Evolutionary conservation across 2,113 vertebrate species (phyloP).

Genomic region (Pelobates fuscus): DNA sequence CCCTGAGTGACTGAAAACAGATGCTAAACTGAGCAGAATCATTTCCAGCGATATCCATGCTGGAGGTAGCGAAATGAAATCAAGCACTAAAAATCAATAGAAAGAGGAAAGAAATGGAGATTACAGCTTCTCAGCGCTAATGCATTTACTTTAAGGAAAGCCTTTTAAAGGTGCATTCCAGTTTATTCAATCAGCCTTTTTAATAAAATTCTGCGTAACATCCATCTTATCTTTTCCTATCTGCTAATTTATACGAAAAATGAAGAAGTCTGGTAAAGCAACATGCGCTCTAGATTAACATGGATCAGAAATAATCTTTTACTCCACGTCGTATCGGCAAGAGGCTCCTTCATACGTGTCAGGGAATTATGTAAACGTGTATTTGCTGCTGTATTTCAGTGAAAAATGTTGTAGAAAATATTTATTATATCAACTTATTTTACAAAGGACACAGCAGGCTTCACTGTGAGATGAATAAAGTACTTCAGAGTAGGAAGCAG

Average conservation of each 20-base stretch:
- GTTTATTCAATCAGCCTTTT: conserved; percentile 38
- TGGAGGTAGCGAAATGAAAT: conserved; percentile 48
- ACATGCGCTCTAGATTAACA: not conserved
- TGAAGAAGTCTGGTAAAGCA: not conserved
- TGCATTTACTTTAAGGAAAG: conserved; percentile 44
- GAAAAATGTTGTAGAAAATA: not conserved
- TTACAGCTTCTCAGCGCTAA: conserved; percentile 41
- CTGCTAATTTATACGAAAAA: conserved; percentile 9
- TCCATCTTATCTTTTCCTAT: conserved; percentile 29
- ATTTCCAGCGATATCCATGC: conserved; percentile 33
- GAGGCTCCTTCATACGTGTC: not conserved
- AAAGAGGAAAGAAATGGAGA: conserved; percentile 46
- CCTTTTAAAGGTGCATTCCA: conserved; percentile 42
- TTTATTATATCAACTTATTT: no score
- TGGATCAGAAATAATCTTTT: not conserved
- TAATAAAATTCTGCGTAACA: conserved; percentile 39
- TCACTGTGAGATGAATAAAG: no score
- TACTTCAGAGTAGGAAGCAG: no score
- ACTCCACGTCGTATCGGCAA: not conserved
- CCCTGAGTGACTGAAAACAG: conserved; percentile 45
- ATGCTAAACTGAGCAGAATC: conserved; percentile 45
- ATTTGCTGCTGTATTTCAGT: not conserved
- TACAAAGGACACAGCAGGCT: no score
- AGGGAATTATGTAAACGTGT: not conserved
- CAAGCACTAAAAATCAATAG: conserved; percentile 44